phyloP scores from a whole-genome alignment of 2,797 vertebrate species.

The Coregonus ussuriensis region DNA sequence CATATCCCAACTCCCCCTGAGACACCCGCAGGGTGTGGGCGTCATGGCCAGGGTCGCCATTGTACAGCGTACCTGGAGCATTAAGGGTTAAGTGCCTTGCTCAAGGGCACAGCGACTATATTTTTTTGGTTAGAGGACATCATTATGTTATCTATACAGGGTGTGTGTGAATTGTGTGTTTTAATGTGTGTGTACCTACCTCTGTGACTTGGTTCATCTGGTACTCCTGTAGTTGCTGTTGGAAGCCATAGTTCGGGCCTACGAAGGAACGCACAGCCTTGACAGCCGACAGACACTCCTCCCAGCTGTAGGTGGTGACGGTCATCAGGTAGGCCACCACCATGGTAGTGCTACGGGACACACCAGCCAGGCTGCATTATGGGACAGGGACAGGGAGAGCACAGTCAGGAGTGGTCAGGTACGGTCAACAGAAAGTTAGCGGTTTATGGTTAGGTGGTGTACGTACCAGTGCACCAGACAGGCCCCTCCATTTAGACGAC shows the following conservation, averaged over 20 bases:
- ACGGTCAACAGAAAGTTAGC: background rate
- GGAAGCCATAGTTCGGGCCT: conserved; percentile 88
- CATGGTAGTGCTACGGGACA: conserved; percentile 87
- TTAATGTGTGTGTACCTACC: conserved; percentile 65
- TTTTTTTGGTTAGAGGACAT: too few relatives aligned
- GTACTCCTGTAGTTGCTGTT: conserved; percentile 87
- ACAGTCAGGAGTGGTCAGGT: background rate
- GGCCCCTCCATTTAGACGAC: conserved; percentile 80
- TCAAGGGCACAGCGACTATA: too few relatives aligned
- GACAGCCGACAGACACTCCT: conserved; percentile 84
- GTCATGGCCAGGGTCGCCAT: too few relatives aligned
- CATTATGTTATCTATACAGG: too few relatives aligned
- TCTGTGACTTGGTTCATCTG: conserved; percentile 79
- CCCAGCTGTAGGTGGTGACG: conserved; percentile 82
- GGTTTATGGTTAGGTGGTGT: background rate
- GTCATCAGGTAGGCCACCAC: conserved; percentile 91
- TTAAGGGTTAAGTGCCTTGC: too few relatives aligned
- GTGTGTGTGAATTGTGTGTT: too few relatives aligned
- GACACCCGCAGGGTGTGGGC: too few relatives aligned
- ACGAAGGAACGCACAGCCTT: conserved; percentile 82
- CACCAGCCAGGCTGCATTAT: conserved; percentile 80
- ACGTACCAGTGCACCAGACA: conserved; percentile 91
- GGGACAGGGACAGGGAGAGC: background rate
- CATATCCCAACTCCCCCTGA: too few relatives aligned
- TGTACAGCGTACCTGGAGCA: too few relatives aligned